Evolutionary conservation across 2,888 invertebrate genomes (phyloP), one percentile per base, ranked within the genome.

Genomic region (Drosophila falleni): DNA sequence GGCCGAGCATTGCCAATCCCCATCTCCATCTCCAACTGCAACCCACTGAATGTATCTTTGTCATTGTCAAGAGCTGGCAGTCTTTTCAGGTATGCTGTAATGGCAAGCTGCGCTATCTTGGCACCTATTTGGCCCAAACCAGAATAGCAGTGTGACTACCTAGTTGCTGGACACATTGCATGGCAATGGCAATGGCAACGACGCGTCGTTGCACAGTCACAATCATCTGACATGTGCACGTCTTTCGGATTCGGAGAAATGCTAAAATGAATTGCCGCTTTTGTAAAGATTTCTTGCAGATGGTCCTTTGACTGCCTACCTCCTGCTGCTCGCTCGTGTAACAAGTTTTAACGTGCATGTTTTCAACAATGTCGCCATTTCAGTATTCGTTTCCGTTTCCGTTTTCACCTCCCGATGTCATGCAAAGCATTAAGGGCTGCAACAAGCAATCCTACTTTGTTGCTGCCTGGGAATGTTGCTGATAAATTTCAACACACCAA

Each of bases 311-410:
- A 39, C 13, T 58, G 37, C 39, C 26, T 31, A 15, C 15, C 23
- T 23, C 23, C 23, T 4, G 23, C 4, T 4, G 3, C 23, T 41
- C 62, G 59, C 58, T 81, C 66, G 74, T 76, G 74, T 86, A 84
- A 82, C 89, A 87, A 87, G 86, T 86, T 86, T 58, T 87, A 87
- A 86, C 87, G 85, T 89, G 82, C 89, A 87, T 86, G 86, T 89
- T 76, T 70, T 83, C 85, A 82, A 87, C 89, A 86, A 85, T 85
- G 84, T 84, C 82, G 78, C 85, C 79, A 81, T 70, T 78, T 64
- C 60, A 69, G 67, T 79, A 74, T 65, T 78, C 81, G 72, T 69
- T 80, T 66, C 81, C 83, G 69, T 16, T 39, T 8, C 26, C 80
- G 66, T 65, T 46, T 3, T 23, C 78, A 68, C 37, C 46, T n/a